Evolutionary conservation across 64 coral and sea anemone species (phyloP).

Genomic region (Stylophora pistillata): DNA sequence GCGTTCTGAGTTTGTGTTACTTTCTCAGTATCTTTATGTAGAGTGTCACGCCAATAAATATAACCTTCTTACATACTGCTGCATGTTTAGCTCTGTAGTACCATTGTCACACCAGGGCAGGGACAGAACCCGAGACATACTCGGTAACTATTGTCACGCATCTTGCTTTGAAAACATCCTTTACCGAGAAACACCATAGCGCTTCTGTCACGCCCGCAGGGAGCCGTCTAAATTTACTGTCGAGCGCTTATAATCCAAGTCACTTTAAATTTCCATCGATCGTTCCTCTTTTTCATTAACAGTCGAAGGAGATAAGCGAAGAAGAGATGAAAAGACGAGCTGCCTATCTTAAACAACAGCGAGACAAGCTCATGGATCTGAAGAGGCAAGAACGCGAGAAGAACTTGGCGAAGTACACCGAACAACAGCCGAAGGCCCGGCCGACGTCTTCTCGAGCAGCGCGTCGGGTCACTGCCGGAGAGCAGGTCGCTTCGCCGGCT

Average conservation of each 20-base stretch:
- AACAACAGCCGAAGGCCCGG: slow-evolving; percentile 76
- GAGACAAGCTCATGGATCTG: slow-evolving; percentile 79
- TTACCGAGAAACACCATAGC: too few relatives aligned
- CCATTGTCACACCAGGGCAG: too few relatives aligned
- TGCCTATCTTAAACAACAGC: slow-evolving; percentile 84
- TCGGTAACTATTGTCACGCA: too few relatives aligned
- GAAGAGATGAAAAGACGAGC: slow-evolving; percentile 74
- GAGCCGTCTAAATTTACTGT: not conserved
- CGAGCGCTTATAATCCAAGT: not conserved
- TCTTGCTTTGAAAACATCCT: too few relatives aligned
- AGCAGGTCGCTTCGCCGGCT: slow-evolving; percentile 50
- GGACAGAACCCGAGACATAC: too few relatives aligned
- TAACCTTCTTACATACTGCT: too few relatives aligned
- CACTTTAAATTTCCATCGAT: not conserved
- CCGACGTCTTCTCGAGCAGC: slow-evolving; percentile 82
- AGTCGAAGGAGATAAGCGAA: slow-evolving; percentile 43
- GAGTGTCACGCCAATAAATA: too few relatives aligned
- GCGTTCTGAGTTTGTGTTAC: too few relatives aligned
- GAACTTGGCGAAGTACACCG: slow-evolving; percentile 73
- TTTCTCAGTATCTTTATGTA: too few relatives aligned
- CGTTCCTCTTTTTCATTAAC: not conserved
- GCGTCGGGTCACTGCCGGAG: slow-evolving; percentile 71
- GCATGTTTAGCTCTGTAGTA: too few relatives aligned
- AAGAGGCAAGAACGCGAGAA: slow-evolving; percentile 85
- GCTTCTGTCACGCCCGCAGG: too few relatives aligned